Conservation (phyloP, 2,113 vertebrate species). For the Trichomycterus rosablanca region DNA sequence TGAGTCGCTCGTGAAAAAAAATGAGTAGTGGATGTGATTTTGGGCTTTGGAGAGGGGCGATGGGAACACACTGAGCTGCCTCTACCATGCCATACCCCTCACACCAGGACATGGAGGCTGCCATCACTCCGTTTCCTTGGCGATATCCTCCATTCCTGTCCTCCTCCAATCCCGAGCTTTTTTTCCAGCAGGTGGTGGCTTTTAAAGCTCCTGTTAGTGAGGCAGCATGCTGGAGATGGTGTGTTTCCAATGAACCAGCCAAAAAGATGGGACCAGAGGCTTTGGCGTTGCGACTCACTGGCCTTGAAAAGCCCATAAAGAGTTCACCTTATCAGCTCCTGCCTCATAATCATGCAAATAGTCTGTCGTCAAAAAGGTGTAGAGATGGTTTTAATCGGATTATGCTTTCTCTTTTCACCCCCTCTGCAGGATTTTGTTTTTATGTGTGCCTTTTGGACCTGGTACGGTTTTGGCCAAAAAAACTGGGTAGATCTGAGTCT, state of each 20-base stretch:
- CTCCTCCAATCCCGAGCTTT: slow-evolving; percentile 51
- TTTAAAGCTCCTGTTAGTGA: slow-evolving; percentile 68
- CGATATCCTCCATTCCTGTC: slow-evolving; percentile 56
- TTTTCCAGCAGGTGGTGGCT: slow-evolving; percentile 63
- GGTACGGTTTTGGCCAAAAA: slow-evolving; percentile 56
- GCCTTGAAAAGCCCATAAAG: slow-evolving; percentile 53
- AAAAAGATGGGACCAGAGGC: slow-evolving; percentile 16
- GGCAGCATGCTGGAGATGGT: slow-evolving; percentile 61
- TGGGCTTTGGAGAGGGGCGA: slow-evolving; percentile 25
- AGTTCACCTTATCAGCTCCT: slow-evolving; percentile 60
- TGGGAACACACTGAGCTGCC: slow-evolving; percentile 34
- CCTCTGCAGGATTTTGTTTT: slow-evolving; percentile 19
- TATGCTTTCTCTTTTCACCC: slow-evolving; percentile 48
- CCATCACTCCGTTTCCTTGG: slow-evolving; percentile 59
- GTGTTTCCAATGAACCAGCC: slow-evolving; percentile 57
- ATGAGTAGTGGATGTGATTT: slow-evolving; percentile 36
- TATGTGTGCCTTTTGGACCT: slow-evolving; percentile 53
- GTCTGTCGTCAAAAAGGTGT: slow-evolving; percentile 63
- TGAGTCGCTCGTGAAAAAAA: slow-evolving; percentile 23
- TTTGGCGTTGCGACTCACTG: slow-evolving; percentile 22
- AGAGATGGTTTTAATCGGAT: slow-evolving; percentile 73
- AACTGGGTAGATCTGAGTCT: slow-evolving; percentile 44
- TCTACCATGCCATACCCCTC: slow-evolving; percentile 45
- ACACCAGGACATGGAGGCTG: slow-evolving; percentile 52
- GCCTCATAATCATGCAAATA: slow-evolving; percentile 69